Percentiles rank a stretch among this genome's conserved stretches.
These are phyloP conservation scores for Melanerpes aurifrons DNA, from an alignment of 2,113 vertebrate species.

Conservation along the genomic window DNA sequence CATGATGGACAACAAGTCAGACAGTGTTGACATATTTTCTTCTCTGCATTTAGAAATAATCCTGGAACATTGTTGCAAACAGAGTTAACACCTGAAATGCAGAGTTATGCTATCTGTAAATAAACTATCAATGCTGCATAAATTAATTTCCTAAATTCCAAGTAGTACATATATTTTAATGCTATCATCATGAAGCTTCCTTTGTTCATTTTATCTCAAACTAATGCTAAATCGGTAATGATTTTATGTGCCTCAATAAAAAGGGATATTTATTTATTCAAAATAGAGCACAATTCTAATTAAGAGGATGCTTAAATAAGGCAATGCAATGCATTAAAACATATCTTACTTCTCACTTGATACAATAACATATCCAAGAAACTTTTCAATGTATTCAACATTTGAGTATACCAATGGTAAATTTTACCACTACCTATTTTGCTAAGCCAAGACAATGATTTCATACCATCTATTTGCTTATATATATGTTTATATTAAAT, in stretches of 20 bases:
- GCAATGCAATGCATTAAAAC: background rate
- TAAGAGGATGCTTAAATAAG: background rate
- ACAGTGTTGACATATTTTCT: background rate
- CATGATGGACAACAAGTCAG: background rate
- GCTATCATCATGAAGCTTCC: background rate
- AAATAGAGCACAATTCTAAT: constrained; percentile 22
- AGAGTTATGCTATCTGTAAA: background rate
- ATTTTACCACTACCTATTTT: background rate
- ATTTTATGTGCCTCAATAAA: background rate
- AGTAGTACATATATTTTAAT: background rate
- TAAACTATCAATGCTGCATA: background rate
- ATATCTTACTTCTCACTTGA: background rate
- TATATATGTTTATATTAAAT: background rate
- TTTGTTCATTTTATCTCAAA: constrained; percentile 24
- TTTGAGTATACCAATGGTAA: background rate
- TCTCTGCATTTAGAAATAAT: background rate
- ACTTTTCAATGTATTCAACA: background rate
- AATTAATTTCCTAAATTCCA: background rate
- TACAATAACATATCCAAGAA: background rate
- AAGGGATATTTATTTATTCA: background rate
- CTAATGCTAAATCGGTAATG: constrained; percentile 8
- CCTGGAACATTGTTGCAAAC: background rate
- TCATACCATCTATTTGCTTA: background rate
- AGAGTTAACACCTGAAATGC: background rate
- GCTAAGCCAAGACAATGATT: background rate